Conservation (phyloP, 2,888 invertebrate genomes). For the Drosophila meridionalis region DNA sequence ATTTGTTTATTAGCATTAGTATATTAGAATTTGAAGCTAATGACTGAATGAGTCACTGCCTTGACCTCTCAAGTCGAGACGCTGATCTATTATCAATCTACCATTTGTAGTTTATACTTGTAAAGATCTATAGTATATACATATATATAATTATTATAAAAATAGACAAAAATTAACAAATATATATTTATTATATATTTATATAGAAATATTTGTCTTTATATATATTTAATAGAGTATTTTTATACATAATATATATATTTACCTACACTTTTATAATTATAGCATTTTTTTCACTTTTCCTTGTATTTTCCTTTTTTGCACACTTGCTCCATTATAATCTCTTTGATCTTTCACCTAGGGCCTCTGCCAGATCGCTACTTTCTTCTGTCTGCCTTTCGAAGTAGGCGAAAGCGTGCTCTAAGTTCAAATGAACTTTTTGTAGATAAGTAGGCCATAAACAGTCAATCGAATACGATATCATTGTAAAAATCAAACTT, state of each 20-base stretch:
- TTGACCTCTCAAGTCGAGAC: neutral
- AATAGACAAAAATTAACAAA: neutral
- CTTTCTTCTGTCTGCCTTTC: neutral
- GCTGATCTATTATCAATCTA: neutral
- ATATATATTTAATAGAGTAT: neutral
- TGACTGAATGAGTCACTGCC: conserved; percentile 16
- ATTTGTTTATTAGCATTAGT: neutral
- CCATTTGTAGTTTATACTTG: neutral
- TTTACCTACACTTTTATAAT: neutral
- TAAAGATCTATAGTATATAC: neutral
- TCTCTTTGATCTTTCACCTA: neutral
- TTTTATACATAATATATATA: neutral
- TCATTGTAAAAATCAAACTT: neutral
- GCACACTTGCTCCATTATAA: neutral
- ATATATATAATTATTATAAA: neutral
- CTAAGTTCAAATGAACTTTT: neutral
- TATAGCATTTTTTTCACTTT: neutral
- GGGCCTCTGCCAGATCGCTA: no score
- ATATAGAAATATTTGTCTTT: neutral
- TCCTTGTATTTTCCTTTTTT: neutral
- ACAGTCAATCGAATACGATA: no score
- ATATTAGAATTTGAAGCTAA: conserved; percentile 4
- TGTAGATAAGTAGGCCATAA: neutral
- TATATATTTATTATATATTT: neutral
- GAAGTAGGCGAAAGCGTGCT: neutral